Conservation (phyloP, 2,888 invertebrate genomes). For the Lithodes maja region DNA sequence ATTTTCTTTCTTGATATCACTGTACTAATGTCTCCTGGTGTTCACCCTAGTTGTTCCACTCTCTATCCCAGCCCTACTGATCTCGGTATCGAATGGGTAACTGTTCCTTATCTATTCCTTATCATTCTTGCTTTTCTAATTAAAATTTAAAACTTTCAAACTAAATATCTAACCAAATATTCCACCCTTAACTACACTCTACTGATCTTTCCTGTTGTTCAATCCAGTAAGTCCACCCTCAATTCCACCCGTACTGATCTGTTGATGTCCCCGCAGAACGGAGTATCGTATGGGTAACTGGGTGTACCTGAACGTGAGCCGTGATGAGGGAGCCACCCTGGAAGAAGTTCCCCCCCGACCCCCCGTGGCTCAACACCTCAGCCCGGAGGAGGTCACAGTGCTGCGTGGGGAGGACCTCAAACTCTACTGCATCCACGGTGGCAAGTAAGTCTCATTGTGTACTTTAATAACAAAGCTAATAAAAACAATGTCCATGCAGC, state of each 20-base stretch:
- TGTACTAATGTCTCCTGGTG: no score
- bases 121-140: no score
- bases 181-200: background rate
- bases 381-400: constrained; percentile 38
- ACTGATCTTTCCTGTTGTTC: background rate
- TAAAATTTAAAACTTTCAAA: background rate
- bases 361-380: constrained; percentile 50
- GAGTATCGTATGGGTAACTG: constrained; percentile 70
- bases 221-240: background rate
- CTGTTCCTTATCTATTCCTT: no score
- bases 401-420: constrained; percentile 61
- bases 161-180: background rate
- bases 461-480: no score
- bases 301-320: constrained; percentile 69
- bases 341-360: background rate
- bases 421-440: constrained; percentile 66
- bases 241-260: background rate
- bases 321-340: constrained; percentile 34
- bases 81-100: no score
- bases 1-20: no score
- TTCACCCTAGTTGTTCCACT: no score
- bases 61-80: no score
- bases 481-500: no score
- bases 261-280: constrained; percentile 43
- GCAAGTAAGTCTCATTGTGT: constrained; percentile 51